A percentile compares a stretch with the other conserved stretches of the same genome.
Conservation (phyloP, 2,797 vertebrate species). For the Poeciliopsis gracilis region DNA sequence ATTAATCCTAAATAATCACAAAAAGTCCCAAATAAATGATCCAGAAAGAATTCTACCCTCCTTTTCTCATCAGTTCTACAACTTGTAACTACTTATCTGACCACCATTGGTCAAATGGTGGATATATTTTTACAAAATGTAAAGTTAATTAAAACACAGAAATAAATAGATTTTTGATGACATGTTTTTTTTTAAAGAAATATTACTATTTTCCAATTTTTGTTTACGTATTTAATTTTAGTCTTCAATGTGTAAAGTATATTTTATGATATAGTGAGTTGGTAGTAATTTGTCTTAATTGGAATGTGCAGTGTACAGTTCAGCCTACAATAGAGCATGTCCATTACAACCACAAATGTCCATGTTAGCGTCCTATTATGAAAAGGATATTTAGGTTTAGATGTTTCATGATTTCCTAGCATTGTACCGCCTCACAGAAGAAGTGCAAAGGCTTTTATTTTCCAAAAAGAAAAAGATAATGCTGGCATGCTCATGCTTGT, state of each 20-base stretch:
- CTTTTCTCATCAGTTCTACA: neutral
- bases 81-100: neutral
- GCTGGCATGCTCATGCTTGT: neutral
- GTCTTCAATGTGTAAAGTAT: neutral
- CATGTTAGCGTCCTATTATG: neutral
- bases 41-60: neutral
- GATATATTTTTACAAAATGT: neutral
- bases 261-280: neutral
- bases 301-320: neutral
- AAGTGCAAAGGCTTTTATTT: too few species aligned
- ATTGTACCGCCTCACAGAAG: too few species aligned
- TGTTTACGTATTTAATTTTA: neutral
- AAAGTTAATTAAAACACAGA: neutral
- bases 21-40: neutral
- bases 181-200: too few species aligned
- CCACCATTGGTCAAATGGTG: neutral
- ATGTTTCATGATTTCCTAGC: neutral
- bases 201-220: neutral
- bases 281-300: neutral
- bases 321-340: neutral
- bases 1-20: slow-evolving; percentile 27
- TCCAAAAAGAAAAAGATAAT: too few species aligned
- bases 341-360: neutral
- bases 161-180: neutral
- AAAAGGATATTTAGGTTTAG: neutral